Evolutionary conservation across 2,797 vertebrate species (phyloP), one percentile per base, ranked within the genome.

Genomic region (Hypotaenidia philippensis): DNA sequence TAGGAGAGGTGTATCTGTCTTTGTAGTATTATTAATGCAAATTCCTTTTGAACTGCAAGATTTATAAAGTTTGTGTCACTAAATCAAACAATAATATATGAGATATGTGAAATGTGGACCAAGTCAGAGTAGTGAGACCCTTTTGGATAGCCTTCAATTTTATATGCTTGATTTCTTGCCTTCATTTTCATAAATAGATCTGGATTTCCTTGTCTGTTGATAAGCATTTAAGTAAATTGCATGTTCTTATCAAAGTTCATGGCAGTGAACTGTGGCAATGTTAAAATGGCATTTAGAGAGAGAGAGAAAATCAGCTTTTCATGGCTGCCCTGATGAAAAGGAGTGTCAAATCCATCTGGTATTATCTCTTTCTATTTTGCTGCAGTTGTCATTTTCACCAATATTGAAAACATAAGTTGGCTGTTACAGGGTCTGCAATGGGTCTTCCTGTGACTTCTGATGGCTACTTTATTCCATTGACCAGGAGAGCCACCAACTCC

Each of bases 1-100:
- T 41, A 55, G 27, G 26, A 82, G 75, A 65, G 18, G 21, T 88
- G 68, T 85, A 36, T 44, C 70, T 91, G 36, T 34, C 78, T 90
- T 94, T 84, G 29, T 85, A 72, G 12, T 66, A 63, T 69, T 87
- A 89, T 71, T 76, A 87, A 80, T 85, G 47, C 38, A 93, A 87
- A 80, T 89, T 83, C 44, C 25, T 87, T 89, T 63, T 77, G 17
- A 93, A 59, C 26, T 61, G 66, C 49, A 69, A 60, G 65, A 44
- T 80, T 45, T 66, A 32, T 70, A 34, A 88, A 85, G 12, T 82
- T 57, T 82, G 11, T 83, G 78, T 55, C 38, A 59, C 44, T 72
- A 76, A 78, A 72, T 82, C 75, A 79, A 87, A 78, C 70, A 86
- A 64, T 75, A 71, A 40, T 45, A 69, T 15, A 25, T 34, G 32